These are phyloP conservation scores for Nasonia longicornis DNA, from an alignment of 1,140 invertebrate species.

Conservation along the genomic window DNA sequence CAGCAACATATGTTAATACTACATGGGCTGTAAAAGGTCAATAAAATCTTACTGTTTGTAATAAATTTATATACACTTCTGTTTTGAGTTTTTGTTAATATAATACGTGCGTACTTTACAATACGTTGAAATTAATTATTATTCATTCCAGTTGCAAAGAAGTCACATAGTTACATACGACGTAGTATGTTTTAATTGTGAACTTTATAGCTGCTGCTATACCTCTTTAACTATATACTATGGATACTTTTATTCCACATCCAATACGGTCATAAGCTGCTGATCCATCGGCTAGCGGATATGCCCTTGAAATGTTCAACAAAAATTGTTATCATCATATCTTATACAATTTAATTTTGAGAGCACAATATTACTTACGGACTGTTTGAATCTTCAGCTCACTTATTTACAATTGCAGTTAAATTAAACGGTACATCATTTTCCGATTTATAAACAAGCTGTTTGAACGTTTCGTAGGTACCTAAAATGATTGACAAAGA, in stretches of 20 bases:
- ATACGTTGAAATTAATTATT: too few species aligned
- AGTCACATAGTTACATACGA: not conserved
- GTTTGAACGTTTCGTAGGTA: not conserved
- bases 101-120: too few species aligned
- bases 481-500: too few species aligned
- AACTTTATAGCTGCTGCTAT: not conserved
- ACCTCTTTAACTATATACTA: not conserved
- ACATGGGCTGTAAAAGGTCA: not conserved
- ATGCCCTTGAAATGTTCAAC: not conserved
- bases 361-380: not conserved
- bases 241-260: not conserved
- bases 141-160: not conserved
- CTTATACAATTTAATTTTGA: not conserved
- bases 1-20: not conserved
- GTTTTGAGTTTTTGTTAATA: not conserved
- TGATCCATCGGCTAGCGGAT: not conserved
- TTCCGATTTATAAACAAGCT: not conserved
- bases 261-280: not conserved
- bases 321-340: not conserved
- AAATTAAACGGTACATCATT: not conserved
- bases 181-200: not conserved
- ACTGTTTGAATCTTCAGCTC: not conserved
- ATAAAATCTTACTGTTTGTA: not conserved
- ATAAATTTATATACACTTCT: not conserved
- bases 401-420: not conserved